Percentiles rank a stretch among this genome's conserved stretches.
These are phyloP conservation scores for Acrossocheilus fasciatus DNA, from an alignment of 2,797 vertebrate species.

Conservation along the genomic window DNA sequence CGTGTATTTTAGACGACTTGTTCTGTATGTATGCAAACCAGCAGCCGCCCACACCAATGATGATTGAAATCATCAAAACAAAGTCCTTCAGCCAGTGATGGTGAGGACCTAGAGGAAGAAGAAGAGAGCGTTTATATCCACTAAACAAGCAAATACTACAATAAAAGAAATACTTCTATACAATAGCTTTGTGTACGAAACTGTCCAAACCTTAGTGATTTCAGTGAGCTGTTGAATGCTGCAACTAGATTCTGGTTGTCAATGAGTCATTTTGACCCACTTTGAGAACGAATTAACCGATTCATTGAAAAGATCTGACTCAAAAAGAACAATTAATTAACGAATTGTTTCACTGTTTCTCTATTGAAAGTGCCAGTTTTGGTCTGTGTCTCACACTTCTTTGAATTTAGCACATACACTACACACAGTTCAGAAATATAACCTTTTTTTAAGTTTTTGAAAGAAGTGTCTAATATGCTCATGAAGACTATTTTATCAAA, in stretches of 20 bases:
- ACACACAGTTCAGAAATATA: not conserved
- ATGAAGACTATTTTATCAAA: not conserved
- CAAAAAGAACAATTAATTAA: not conserved
- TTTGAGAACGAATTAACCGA: not conserved
- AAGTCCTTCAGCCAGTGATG: constrained; percentile 99
- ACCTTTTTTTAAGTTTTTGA: not conserved
- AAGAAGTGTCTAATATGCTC: not conserved
- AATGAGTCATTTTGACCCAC: not conserved
- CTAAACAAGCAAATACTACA: not conserved
- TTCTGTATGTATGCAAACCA: constrained; percentile 99
- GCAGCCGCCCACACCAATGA: constrained; percentile 96
- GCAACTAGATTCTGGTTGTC: not conserved
- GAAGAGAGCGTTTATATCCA: not conserved
- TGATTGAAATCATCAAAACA: constrained; percentile 93
- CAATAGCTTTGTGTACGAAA: not conserved
- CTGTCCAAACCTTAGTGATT: not conserved
- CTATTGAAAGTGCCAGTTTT: not conserved
- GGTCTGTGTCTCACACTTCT: not conserved
- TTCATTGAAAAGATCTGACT: not conserved
- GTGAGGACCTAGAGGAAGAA: constrained; percentile 75
- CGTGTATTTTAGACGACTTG: constrained; percentile 94
- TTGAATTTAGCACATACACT: not conserved
- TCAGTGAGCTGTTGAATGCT: not conserved
- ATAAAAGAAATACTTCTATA: not conserved
- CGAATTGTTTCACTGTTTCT: not conserved